Evolutionary conservation across 2,113 vertebrate genomes (phyloP).

Genomic region (Chrysochloris asiatica): DNA sequence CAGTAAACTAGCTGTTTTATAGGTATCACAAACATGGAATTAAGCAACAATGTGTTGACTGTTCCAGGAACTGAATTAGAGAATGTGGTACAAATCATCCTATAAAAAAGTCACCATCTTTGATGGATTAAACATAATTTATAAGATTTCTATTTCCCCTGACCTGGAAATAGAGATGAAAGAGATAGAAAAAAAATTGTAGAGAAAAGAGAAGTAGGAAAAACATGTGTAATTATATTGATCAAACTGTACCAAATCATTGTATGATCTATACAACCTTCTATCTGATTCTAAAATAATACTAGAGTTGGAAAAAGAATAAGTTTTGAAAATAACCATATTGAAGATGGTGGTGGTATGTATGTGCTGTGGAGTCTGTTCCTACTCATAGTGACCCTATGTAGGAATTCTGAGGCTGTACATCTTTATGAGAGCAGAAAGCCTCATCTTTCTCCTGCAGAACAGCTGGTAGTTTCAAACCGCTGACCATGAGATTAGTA

Average conservation of each 20-base stretch:
- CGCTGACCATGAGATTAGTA: too few relatives aligned
- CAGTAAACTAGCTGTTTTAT: background rate
- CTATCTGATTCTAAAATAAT: background rate
- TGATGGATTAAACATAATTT: background rate
- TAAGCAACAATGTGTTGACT: background rate
- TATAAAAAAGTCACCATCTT: background rate
- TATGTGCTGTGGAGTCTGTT: too few relatives aligned
- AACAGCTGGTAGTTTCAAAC: too few relatives aligned
- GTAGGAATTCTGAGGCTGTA: too few relatives aligned
- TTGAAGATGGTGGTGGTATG: background rate
- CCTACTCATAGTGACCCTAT: too few relatives aligned
- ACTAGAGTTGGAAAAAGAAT: background rate
- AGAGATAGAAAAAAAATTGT: background rate
- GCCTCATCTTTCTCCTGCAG: too few relatives aligned
- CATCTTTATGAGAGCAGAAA: too few relatives aligned
- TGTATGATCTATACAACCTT: background rate
- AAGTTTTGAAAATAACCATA: background rate
- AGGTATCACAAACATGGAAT: background rate
- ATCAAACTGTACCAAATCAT: background rate
- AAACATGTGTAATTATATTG: background rate
- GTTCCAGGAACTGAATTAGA: background rate
- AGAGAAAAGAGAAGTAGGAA: background rate
- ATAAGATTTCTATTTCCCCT: conserved; percentile 20
- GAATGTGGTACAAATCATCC: background rate
- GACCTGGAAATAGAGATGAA: background rate